These are phyloP conservation scores for Notiomystis cincta DNA, from an alignment of 2,113 vertebrate species.

Conservation along the genomic window DNA sequence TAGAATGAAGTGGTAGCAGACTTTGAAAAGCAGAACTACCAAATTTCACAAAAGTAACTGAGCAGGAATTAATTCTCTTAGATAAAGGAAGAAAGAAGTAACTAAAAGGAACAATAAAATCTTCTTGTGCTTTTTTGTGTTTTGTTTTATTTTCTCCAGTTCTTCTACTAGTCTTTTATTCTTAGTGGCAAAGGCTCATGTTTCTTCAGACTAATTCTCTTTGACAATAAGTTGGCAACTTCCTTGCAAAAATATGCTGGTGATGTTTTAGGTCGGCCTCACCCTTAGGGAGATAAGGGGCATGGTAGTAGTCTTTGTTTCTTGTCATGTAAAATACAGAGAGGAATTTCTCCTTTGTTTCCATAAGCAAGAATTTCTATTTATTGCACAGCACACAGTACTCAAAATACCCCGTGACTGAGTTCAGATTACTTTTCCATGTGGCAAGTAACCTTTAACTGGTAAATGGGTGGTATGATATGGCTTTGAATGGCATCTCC, in stretches of 20 bases:
- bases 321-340: neutral
- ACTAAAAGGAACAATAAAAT: neutral
- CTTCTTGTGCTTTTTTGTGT: neutral
- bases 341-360: neutral
- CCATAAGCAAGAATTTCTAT: neutral
- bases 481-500: neutral
- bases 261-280: neutral
- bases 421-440: neutral
- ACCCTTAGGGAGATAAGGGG: neutral
- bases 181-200: neutral
- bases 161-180: neutral
- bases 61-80: neutral
- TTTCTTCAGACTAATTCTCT: slow-evolving; percentile 15
- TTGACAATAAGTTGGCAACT: slow-evolving; percentile 37
- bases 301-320: neutral
- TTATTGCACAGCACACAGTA: neutral
- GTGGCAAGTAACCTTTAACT: neutral
- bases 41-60: neutral
- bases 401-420: neutral
- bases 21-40: neutral
- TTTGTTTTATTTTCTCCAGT: neutral
- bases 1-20: neutral
- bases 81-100: neutral
- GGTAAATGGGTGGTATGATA: neutral
- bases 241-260: neutral